Conservation (phyloP, 2,888 invertebrate species). For the Geophilus truncorum region DNA sequence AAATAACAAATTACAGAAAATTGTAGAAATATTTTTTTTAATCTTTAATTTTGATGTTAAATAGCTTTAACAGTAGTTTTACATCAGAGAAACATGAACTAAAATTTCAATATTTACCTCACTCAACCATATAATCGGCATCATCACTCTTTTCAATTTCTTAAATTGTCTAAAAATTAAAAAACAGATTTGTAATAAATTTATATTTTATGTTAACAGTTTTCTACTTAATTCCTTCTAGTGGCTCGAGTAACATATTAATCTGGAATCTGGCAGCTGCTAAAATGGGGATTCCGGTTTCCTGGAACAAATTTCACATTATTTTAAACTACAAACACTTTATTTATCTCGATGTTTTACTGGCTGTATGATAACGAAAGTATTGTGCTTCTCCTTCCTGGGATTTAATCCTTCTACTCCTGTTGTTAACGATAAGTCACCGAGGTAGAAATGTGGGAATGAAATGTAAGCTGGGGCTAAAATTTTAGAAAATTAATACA, state of each 20-base stretch:
- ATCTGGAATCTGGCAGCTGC: neutral
- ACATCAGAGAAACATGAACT: too few relatives aligned
- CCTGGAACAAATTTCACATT: neutral
- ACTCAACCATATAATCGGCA: neutral
- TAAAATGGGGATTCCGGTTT: neutral
- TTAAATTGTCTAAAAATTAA: neutral
- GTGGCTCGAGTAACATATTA: neutral
- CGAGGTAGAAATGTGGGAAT: neutral
- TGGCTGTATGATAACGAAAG: neutral
- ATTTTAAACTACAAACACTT: neutral
- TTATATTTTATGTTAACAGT: too few relatives aligned
- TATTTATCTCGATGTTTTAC: neutral
- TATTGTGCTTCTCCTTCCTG: neutral
- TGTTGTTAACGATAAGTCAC: neutral
- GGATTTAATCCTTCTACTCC: neutral
- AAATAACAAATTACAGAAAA: neutral
- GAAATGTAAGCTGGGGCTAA: neutral
- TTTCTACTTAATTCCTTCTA: neutral
- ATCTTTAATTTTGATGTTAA: too few relatives aligned
- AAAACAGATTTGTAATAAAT: too few relatives aligned
- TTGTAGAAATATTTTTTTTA: too few relatives aligned
- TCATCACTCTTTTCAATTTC: neutral
- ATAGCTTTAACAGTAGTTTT: too few relatives aligned
- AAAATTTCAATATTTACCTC: neutral
- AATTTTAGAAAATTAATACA: neutral